These are phyloP conservation scores for Gobiocypris rarus DNA, from an alignment of 2,113 vertebrate species.

Conservation along the genomic window DNA sequence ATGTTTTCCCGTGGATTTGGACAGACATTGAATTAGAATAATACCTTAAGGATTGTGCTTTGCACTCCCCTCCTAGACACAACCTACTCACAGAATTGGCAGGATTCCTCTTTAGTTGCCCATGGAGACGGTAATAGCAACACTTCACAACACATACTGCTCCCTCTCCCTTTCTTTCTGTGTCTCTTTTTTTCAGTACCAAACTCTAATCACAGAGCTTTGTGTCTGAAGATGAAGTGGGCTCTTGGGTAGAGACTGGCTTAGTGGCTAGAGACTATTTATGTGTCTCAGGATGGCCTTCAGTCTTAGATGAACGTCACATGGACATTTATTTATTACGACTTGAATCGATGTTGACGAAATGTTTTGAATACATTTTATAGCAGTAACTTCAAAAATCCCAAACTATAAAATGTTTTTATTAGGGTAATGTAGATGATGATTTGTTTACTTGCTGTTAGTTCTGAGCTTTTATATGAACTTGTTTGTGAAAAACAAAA, in stretches of 20 bases:
- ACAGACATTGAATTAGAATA: constrained; percentile 57
- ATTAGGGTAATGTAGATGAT: too few species aligned
- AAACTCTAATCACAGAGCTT: constrained; percentile 44
- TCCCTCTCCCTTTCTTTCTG: constrained; percentile 12
- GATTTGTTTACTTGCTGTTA: too few species aligned
- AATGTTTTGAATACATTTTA: background rate
- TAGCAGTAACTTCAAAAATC: background rate
- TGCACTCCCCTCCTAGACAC: constrained; percentile 44
- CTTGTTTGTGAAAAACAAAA: too few species aligned
- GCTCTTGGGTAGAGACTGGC: constrained; percentile 27
- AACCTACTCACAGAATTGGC: constrained; percentile 50
- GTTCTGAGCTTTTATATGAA: too few species aligned
- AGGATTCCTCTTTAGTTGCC: constrained; percentile 60
- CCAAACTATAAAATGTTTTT: background rate
- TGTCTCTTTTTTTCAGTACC: constrained; percentile 28
- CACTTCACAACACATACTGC: constrained; percentile 45
- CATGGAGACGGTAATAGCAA: constrained; percentile 60
- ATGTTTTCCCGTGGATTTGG: constrained; percentile 36
- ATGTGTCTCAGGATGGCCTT: constrained; percentile 26
- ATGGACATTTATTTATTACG: background rate
- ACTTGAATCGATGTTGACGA: background rate
- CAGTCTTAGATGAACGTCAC: background rate
- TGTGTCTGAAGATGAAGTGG: constrained; percentile 47
- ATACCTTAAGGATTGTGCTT: constrained; percentile 57
- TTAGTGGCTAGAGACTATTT: constrained; percentile 35